Evolutionary conservation across 2,888 invertebrate species (phyloP).

Genomic region (Cantharis nigra): DNA sequence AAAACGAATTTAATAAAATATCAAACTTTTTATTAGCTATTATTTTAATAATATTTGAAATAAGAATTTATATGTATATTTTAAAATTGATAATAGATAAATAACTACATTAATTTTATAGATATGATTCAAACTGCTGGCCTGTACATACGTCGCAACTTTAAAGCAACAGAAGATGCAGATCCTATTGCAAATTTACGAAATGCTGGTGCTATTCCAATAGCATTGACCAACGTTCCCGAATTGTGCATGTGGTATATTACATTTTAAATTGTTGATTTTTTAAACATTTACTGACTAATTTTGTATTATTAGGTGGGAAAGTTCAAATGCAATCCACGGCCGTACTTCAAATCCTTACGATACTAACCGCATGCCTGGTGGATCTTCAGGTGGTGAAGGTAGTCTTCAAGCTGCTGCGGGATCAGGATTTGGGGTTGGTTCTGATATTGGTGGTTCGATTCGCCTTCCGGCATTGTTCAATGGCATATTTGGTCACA

Average conservation of each 20-base stretch:
- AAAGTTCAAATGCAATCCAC: slow-evolving; percentile 81
- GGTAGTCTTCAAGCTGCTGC: slow-evolving; percentile 76
- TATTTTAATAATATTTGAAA: no score
- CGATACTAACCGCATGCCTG: slow-evolving; percentile 82
- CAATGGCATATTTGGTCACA: slow-evolving; percentile 94
- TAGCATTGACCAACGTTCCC: slow-evolving; percentile 89
- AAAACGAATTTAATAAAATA: background rate
- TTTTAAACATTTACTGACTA: background rate
- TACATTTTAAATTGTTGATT: background rate
- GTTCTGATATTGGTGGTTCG: slow-evolving; percentile 95
- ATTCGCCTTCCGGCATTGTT: slow-evolving; percentile 94
- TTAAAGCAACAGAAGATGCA: slow-evolving; percentile 73
- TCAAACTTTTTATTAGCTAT: no score
- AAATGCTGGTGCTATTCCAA: slow-evolving; percentile 84
- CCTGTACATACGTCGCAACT: slow-evolving; percentile 69
- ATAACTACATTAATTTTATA: slow-evolving; percentile 40
- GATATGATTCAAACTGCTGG: slow-evolving; percentile 84
- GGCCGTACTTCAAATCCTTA: slow-evolving; percentile 87
- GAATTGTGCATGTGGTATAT: slow-evolving; percentile 94
- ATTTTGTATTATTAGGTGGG: slow-evolving; percentile 69
- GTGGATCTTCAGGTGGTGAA: slow-evolving; percentile 93
- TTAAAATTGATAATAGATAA: no score
- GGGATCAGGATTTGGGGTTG: slow-evolving; percentile 87
- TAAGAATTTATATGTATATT: no score
- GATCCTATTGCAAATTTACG: slow-evolving; percentile 72